A percentile compares a stretch with the other conserved stretches of the same genome.
Conservation (phyloP, 2,888 invertebrate genomes). For the Drepana falcataria region DNA sequence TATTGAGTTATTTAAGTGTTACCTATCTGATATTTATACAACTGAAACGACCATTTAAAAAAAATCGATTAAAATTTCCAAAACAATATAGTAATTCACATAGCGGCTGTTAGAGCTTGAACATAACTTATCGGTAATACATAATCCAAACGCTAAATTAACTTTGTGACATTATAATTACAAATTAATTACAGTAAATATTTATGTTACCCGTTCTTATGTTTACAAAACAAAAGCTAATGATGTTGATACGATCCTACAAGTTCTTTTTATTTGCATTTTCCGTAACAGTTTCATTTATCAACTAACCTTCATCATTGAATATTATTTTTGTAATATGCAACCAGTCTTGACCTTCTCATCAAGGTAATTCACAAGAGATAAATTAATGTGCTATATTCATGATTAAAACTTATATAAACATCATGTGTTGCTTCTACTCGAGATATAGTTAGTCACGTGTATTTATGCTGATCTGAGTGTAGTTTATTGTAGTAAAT, state of each 20-base stretch:
- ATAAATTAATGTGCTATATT: not conserved
- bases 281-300: constrained; percentile 30
- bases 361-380: constrained; percentile 12
- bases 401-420: not conserved
- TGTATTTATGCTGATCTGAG: not conserved
- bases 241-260: constrained; percentile 42
- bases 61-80: not conserved
- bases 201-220: constrained; percentile 52
- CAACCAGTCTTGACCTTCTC: constrained; percentile 16
- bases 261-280: constrained; percentile 40
- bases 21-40: too few species aligned
- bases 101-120: constrained; percentile 2
- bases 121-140: constrained; percentile 6
- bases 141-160: constrained; percentile 30
- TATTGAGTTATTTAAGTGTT: too few species aligned
- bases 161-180: constrained; percentile 41
- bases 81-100: constrained; percentile 5
- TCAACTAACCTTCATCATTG: constrained; percentile 13
- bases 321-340: constrained; percentile 12
- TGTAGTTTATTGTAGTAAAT: not conserved
- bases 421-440: not conserved
- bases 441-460: not conserved
- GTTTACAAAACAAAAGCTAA: constrained; percentile 65
- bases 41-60: too few species aligned
- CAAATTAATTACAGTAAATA: constrained; percentile 56